These are phyloP conservation scores for Cosmopolites sordidus DNA, from an alignment of 2,888 invertebrate species.

Conservation along the genomic window DNA sequence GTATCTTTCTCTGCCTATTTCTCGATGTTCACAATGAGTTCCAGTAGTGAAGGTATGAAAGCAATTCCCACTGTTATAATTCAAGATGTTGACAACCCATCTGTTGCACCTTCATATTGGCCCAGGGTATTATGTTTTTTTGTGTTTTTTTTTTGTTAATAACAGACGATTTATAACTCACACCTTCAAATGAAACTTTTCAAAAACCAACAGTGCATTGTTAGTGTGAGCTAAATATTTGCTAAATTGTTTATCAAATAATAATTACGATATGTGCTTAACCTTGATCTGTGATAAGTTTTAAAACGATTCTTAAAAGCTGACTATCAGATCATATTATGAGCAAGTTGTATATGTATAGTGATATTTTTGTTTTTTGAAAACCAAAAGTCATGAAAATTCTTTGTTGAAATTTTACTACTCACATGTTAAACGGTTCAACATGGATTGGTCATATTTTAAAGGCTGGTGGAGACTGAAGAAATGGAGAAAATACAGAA, in stretches of 20 bases:
- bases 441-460: slow-evolving; percentile 76
- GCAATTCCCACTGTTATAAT: slow-evolving; percentile 39
- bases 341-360: not conserved
- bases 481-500: slow-evolving; percentile 60
- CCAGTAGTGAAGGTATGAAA: slow-evolving; percentile 17
- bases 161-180: too few relatives aligned
- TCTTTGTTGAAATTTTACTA: not conserved
- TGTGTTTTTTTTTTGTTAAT: slow-evolving; percentile 9
- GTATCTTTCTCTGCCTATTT: slow-evolving; percentile 20
- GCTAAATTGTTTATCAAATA: slow-evolving; percentile 21
- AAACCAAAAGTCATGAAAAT: not conserved
- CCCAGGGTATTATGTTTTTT: slow-evolving; percentile 34
- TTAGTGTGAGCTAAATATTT: slow-evolving; percentile 14
- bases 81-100: slow-evolving; percentile 42
- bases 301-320: slow-evolving; percentile 2
- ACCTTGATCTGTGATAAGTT: slow-evolving; percentile 20
- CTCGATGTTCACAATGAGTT: slow-evolving; percentile 30
- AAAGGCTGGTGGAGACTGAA: slow-evolving; percentile 79
- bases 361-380: not conserved
- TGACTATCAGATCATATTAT: not conserved
- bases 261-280: slow-evolving; percentile 20
- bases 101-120: slow-evolving; percentile 36
- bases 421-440: slow-evolving; percentile 3
- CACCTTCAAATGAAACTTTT: too few relatives aligned
- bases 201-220: too few relatives aligned